Base-by-base conservation (phyloP, 2,888 invertebrate species). In the Dasysyrphus tricinctus region DNA sequence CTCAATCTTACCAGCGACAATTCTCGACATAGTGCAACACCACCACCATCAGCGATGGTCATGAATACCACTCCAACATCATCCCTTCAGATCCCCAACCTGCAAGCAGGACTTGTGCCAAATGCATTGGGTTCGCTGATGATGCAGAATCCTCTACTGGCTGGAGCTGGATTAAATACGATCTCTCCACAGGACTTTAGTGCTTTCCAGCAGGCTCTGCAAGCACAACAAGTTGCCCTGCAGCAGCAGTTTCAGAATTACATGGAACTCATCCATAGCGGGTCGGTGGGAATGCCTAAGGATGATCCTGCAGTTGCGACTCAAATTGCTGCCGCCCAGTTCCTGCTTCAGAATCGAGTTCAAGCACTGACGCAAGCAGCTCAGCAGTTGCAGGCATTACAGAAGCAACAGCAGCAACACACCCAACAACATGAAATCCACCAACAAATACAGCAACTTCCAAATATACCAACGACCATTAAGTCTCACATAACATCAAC, bases 291-390 rank as follows among this genome's bases (percentile, higher is more conserved):
- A 0, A 14, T 92, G 42, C 88, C 90, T 0, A 88, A 90, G 39
- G 92, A 93, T 42, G 92, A 92, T 88, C 91, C 92, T 0, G 89
- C 90, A 2, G 88, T 91, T 47, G 89, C 90, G 12, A 88, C 91
- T 0, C 92, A 93, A 80, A 89, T 91, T 65, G 92, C 95, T 0
- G 90, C 92, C 88, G 95, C 96, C 39, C 96, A 96, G 91, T 96
- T 96, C 91, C 95, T 96, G 91, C 93, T 97, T 80, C 96, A 96
- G 91, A 96, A 96, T 92, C 96, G 91, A 88, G 83, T 91, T 92
- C 97, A 97, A 91, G 96, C 96, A 9, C 95, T 97, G 89, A 96
- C 96, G 49, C 97, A 97, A 92, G 97, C 97, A 49, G 96, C 97
- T 42, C 97, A 97, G 91, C 97, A 97, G 91, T 93, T 97, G 88